These are phyloP conservation scores for Valencia hispanica DNA, from an alignment of 2,797 vertebrate species.

Conservation along the genomic window DNA sequence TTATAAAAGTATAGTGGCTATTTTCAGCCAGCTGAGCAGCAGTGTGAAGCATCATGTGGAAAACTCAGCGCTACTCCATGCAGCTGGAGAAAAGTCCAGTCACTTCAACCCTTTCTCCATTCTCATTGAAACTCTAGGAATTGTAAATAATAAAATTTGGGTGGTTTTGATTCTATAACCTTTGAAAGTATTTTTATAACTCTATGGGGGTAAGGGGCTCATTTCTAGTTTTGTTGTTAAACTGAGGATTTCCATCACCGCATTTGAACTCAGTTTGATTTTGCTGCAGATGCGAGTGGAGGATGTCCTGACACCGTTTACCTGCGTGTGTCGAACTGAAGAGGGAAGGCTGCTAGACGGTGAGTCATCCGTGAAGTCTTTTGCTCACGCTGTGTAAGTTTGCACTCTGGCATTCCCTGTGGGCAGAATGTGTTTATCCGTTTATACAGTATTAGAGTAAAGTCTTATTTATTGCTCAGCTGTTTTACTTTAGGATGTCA, in stretches of 20 bases:
- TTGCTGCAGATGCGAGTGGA: slow-evolving; percentile 86
- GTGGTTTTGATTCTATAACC: no score
- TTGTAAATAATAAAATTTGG: no score
- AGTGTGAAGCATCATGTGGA: no score
- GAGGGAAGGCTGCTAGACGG: slow-evolving; percentile 88
- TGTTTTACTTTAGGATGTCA: background rate
- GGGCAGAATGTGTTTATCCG: background rate
- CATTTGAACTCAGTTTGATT: background rate
- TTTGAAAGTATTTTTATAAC: background rate
- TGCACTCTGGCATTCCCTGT: background rate
- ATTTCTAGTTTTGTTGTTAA: background rate
- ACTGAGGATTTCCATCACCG: background rate
- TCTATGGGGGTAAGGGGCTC: background rate
- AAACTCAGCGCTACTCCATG: background rate
- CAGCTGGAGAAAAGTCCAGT: background rate
- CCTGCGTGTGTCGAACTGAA: slow-evolving; percentile 89
- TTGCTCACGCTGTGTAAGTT: background rate
- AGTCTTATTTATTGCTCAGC: background rate
- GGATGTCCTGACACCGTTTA: slow-evolving; percentile 84
- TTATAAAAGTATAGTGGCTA: no score
- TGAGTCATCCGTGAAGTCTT: slow-evolving; percentile 53
- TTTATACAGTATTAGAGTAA: background rate
- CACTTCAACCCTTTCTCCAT: background rate
- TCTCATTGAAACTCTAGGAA: background rate
- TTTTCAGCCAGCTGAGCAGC: background rate